These are phyloP conservation scores for Rhinoptilus africanus DNA, from an alignment of 2,113 vertebrate species.

Conservation along the genomic window DNA sequence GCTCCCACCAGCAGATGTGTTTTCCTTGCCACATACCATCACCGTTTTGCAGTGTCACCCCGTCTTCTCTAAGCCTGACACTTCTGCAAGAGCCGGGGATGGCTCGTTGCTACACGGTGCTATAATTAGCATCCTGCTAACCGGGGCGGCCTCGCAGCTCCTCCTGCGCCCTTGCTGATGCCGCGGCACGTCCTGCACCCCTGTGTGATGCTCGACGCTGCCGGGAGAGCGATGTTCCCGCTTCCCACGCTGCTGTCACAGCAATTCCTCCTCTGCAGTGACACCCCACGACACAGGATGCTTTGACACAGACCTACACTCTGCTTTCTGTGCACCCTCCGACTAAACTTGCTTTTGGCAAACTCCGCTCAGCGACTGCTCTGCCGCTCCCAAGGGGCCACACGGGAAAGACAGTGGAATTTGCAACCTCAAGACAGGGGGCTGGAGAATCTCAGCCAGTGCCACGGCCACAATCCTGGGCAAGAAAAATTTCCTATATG, in stretches of 20 bases:
- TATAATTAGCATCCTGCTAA: accelerated
- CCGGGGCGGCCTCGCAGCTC: not conserved
- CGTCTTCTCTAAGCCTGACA: accelerated
- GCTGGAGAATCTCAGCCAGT: not conserved
- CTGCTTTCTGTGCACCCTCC: not conserved
- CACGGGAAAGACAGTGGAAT: not conserved
- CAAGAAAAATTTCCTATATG: not conserved
- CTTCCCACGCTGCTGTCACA: not conserved
- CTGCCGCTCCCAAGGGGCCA: not conserved
- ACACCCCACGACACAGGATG: accelerated
- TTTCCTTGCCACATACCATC: not conserved
- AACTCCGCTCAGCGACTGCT: not conserved
- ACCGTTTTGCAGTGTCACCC: not conserved
- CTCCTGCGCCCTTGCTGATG: not conserved
- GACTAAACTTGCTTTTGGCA: not conserved
- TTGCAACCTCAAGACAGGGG: accelerated
- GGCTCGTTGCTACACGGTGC: not conserved
- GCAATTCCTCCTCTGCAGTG: not conserved
- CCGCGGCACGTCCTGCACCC: not conserved
- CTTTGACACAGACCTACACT: not conserved
- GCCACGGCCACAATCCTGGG: not conserved
- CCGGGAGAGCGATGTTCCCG: not conserved
- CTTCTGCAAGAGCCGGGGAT: not conserved
- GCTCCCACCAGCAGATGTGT: not conserved
- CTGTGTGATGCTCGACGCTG: not conserved